A percentile compares a stretch with the other conserved stretches of the same genome.
phyloP scores from a whole-genome alignment of 1,140 invertebrate species.

The Drosophila carrolli region DNA sequence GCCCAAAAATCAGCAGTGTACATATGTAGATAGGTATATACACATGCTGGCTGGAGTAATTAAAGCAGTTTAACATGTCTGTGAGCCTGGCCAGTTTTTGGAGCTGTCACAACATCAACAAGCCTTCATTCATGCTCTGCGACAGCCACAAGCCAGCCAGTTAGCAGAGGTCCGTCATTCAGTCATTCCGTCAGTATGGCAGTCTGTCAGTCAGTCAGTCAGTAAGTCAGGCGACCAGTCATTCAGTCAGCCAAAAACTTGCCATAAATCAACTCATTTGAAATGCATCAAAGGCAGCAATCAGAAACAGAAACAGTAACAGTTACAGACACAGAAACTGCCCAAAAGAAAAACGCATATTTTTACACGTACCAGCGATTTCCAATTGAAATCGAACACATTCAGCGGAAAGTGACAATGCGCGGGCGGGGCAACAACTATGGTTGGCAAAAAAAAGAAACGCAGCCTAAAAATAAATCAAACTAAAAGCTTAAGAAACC shows the following conservation, averaged over 20 bases:
- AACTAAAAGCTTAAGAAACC: conserved; percentile 4
- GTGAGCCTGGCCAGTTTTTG: conserved; percentile 64
- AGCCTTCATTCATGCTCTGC: conserved; percentile 78
- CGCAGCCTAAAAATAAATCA: not conserved
- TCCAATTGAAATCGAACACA: conserved; percentile 66
- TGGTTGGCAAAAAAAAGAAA: not conserved
- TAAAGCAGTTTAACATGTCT: conserved; percentile 82
- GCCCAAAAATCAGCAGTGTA: conserved; percentile 50
- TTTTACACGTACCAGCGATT: conserved; percentile 76
- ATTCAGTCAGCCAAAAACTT: conserved; percentile 62
- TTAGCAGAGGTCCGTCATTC: conserved; percentile 47
- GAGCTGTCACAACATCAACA: conserved; percentile 81
- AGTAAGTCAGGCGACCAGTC: conserved; percentile 33
- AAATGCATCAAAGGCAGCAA: conserved; percentile 81
- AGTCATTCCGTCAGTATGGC: conserved; percentile 24
- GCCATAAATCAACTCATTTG: conserved; percentile 82
- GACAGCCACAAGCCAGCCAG: conserved; percentile 64
- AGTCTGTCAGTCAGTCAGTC: conserved; percentile 15
- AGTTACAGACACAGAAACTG: conserved; percentile 53
- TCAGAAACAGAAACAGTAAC: conserved; percentile 73
- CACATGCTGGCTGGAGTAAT: conserved; percentile 66
- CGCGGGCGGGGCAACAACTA: conserved; percentile 57
- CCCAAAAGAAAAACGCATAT: conserved; percentile 65
- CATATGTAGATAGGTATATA: conserved; percentile 57
- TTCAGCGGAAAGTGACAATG: conserved; percentile 63